phyloP scores from a whole-genome alignment of 1,140 invertebrate genomes.

The Procambarus clarkii region DNA sequence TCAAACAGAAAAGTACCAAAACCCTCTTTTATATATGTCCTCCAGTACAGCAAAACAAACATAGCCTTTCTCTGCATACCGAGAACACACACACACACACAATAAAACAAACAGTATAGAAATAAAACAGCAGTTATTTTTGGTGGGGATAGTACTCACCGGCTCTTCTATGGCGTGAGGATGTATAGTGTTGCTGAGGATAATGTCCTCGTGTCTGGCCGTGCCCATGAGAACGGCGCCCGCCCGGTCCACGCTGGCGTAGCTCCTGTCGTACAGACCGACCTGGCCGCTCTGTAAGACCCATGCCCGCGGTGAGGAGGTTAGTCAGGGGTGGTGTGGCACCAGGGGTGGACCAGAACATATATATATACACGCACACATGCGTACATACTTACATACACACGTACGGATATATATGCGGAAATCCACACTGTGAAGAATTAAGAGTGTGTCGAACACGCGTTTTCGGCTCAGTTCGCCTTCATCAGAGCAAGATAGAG shows the following conservation, averaged over 20 bases:
- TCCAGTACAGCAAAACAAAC: no score
- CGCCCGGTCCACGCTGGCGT: slow-evolving; percentile 67
- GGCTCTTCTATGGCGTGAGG: slow-evolving; percentile 70
- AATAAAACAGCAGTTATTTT: no score
- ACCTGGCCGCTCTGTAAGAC: slow-evolving; percentile 69
- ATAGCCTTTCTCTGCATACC: no score
- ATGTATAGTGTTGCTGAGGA: slow-evolving; percentile 71
- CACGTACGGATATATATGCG: no score
- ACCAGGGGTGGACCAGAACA: neutral
- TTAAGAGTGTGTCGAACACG: no score
- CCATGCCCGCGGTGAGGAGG: neutral
- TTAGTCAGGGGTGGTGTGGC: neutral
- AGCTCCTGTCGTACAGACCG: slow-evolving; percentile 70
- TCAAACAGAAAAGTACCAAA: no score
- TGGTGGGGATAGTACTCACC: slow-evolving; percentile 37
- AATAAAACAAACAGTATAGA: no score
- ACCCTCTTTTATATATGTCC: no score
- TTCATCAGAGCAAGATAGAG: no score
- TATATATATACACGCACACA: neutral
- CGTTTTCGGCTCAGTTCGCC: no score
- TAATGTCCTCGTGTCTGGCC: slow-evolving; percentile 68
- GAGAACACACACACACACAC: no score
- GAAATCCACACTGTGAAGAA: no score
- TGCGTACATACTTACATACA: neutral
- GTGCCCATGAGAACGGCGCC: slow-evolving; percentile 72